Evolutionary conservation across 2,888 invertebrate species (phyloP), one percentile per base, ranked within the genome.

Genomic region (Cancer borealis): DNA sequence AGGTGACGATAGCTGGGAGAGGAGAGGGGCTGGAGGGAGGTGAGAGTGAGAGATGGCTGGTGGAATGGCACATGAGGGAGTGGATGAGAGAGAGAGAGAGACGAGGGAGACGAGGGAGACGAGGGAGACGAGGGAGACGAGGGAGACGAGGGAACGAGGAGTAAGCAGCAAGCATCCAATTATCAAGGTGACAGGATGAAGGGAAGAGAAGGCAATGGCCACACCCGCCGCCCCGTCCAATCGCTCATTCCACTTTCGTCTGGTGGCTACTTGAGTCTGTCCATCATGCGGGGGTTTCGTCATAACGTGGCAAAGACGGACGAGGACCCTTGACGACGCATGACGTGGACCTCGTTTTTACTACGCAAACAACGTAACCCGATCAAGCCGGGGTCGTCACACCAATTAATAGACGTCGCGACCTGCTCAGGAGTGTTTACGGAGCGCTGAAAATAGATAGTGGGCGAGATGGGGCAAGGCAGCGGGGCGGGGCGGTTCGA

Each of bases 381-480:
- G 91, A 91, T 73, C 91, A 47, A 91, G 73, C 91, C 79, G 46
- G 79, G 73, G 26, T n/a, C 47, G 73, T 21, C 91, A 79, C 91
- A 26, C 46, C 91, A 91, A 91, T 91, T 91, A 91, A 91, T 91
- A 91, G 91, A 91, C 47, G 91, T 91, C 91, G 91, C 46, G 45
- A 79, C 45, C 79, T 79, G 73, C 79, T 73, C 79, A 47, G 79
- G 46, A n/a, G 66, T 91, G 91, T 91, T 73, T 91, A 91, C 91
- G n/a, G 73, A 79, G 73, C 21, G 79, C 73, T 46, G 91, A 91
- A 91, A 91, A 91, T 91, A 91, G 91, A 91, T 79, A 79, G 73
- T 0, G 90, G 91, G 14, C n/a, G 66, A 45, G 47, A 46, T 1
- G 10, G 46, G 88, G 39, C 39, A 39, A 39, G 39, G 39, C 39